Evolutionary conservation across 2,888 invertebrate genomes (phyloP), one percentile per base, ranked within the genome.

Genomic region (Plutella xylostella): DNA sequence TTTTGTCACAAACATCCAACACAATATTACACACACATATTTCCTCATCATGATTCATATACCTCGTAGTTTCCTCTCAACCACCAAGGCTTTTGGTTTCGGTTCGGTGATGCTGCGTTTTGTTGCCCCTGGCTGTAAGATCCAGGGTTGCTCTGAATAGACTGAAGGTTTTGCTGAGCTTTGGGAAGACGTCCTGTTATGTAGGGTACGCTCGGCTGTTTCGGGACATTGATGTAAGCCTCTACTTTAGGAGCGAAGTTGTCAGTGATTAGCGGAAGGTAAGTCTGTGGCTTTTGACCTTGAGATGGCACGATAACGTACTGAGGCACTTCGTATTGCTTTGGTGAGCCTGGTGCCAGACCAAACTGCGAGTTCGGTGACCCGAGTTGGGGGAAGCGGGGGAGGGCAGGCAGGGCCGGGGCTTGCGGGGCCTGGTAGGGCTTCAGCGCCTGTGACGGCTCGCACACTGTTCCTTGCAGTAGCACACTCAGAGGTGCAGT

Each of bases 391-490:
- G 11, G 43, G 35, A 17, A 20, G 20, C n/a, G 9, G 3, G 21
- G 21, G 37, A 37, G 4, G 15, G 20, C 11, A 7, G 42, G 37
- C 19, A 19, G 30, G 22, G 45, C 34, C 11, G 43, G 6, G 4
- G 39, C 5, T 5, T 46, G 39, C 6, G 28, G 38, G 9, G 42
- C 19, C n/a, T 46, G 48, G 37, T 39, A 30, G 17, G 22, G 47
- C 52, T 15, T 43, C 18, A n/a, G 43, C 49, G 20, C 51, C 54
- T 22, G 43, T 45, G 42, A 44, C n/a, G 77, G 56, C 53, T 92
- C 90, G 60, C 93, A 93, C 0, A 91, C 88, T 0, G 92, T 93
- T n/a, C 88, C 90, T 48, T 88, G 80, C 3, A 92, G 71, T 6
- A 92, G 78, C 1, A 77, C 76, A 20, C 87, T 84, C n/a, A 92